phyloP scores from a whole-genome alignment of 2,888 invertebrate species.

The Rapana venosa region DNA sequence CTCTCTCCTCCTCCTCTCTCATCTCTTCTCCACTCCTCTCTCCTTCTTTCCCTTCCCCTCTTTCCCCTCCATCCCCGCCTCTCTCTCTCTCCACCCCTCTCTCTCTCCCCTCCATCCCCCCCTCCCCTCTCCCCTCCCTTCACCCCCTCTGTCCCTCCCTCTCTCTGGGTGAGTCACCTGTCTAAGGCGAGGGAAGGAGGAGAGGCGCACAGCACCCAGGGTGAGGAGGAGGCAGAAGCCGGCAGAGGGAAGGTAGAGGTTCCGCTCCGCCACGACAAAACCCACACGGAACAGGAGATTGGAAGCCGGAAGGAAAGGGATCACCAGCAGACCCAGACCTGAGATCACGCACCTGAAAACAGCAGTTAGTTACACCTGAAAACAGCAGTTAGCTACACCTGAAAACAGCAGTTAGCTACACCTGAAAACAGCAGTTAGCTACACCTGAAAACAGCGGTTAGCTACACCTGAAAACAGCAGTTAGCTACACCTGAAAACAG shows the following conservation, averaged over 20 bases:
- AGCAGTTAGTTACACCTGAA: background rate
- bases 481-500: too few relatives aligned
- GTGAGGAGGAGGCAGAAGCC: slow-evolving; percentile 87
- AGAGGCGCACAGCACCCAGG: slow-evolving; percentile 81
- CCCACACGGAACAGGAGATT: slow-evolving; percentile 92
- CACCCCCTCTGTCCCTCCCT: background rate
- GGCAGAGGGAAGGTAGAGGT: slow-evolving; percentile 89
- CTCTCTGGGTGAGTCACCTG: slow-evolving; percentile 18
- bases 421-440: too few relatives aligned
- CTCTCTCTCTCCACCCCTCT: background rate
- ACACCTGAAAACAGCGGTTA: too few relatives aligned
- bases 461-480: too few relatives aligned
- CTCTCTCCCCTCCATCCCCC: background rate
- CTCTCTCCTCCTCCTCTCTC: too few relatives aligned
- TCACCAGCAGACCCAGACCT: slow-evolving; percentile 82
- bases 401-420: too few relatives aligned
- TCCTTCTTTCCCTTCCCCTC: background rate
- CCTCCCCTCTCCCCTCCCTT: background rate
- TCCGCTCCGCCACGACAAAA: slow-evolving; percentile 93
- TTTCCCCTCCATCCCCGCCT: background rate
- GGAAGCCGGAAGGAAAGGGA: slow-evolving; percentile 91
- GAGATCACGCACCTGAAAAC: slow-evolving; percentile 78
- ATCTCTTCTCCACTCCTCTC: background rate
- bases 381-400: too few relatives aligned
- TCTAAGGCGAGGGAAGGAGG: slow-evolving; percentile 22